Evolutionary conservation across 2,888 invertebrate genomes (phyloP).

Genomic region (Siphonodentalium dalli): DNA sequence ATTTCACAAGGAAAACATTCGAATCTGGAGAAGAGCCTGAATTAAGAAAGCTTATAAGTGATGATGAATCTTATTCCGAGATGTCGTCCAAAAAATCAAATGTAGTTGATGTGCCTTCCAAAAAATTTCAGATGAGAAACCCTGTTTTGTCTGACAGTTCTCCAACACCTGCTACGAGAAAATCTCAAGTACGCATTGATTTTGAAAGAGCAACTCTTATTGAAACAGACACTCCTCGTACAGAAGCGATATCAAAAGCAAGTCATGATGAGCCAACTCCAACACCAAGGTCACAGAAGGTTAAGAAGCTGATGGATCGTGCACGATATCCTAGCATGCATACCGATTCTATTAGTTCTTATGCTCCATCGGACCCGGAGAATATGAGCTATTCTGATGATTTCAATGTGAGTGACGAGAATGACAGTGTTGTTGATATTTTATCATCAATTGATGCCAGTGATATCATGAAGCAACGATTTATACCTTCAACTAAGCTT

Average conservation of each 20-base stretch:
- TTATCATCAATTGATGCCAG: constrained; percentile 30
- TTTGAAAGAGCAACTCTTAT: constrained; percentile 35
- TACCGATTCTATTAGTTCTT: constrained; percentile 61
- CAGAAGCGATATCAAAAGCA: constrained; percentile 29
- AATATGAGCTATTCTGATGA: constrained; percentile 53
- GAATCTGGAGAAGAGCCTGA: constrained; percentile 57
- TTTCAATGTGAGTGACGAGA: constrained; percentile 40
- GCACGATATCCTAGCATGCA: too few relatives aligned
- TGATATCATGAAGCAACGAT: constrained; percentile 21
- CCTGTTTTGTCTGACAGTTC: constrained; percentile 50
- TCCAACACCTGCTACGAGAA: constrained; percentile 46
- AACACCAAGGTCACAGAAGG: constrained; percentile 28
- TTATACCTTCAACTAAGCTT: constrained; percentile 49
- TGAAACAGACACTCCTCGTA: constrained; percentile 29
- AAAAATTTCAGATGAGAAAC: constrained; percentile 48
- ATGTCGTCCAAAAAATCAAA: constrained; percentile 32
- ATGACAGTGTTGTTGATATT: constrained; percentile 33
- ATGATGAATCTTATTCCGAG: constrained; percentile 42
- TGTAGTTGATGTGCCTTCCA: constrained; percentile 31
- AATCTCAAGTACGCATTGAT: constrained; percentile 43
- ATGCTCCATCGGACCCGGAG: constrained; percentile 54
- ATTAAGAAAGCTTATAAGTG: constrained; percentile 44
- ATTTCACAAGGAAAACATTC: constrained; percentile 48
- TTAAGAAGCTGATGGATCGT: too few relatives aligned
- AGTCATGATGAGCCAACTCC: constrained; percentile 45